Evolutionary conservation across 2,113 vertebrate genomes (phyloP).

Genomic region (Antechinus stuartii): DNA sequence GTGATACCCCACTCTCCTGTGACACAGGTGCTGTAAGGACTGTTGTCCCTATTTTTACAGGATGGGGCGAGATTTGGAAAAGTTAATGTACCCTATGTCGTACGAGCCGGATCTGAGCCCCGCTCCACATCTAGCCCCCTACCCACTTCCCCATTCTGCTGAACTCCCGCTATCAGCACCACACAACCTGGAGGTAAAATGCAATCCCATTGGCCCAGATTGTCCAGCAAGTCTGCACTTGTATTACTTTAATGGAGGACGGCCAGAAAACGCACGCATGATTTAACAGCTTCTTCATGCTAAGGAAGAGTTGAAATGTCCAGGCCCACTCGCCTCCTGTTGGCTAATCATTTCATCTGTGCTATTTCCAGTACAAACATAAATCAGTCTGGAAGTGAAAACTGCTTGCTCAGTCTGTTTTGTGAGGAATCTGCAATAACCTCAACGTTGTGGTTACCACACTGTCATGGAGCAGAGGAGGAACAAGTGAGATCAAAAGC

Average conservation of each 20-base stretch:
- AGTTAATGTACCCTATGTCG: neutral
- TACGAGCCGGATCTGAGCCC: neutral
- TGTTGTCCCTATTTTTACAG: neutral
- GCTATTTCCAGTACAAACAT: conserved; percentile 68
- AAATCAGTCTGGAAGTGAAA: conserved; percentile 71
- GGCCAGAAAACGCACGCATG: conserved; percentile 1
- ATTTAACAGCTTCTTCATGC: neutral
- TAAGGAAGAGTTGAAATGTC: conserved; percentile 2
- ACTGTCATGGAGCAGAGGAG: neutral
- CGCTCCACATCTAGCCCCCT: neutral
- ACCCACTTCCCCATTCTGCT: neutral
- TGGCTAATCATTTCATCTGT: conserved; percentile 54
- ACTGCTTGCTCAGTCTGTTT: conserved; percentile 69
- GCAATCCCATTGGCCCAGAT: neutral
- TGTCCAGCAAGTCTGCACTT: conserved; percentile 42
- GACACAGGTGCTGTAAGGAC: neutral
- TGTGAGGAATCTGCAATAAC: conserved; percentile 59
- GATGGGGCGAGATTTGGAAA: neutral
- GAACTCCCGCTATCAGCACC: neutral
- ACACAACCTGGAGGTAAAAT: conserved; percentile 38
- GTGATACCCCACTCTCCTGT: neutral
- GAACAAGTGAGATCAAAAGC: neutral
- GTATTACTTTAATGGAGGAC: neutral
- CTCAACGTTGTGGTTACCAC: neutral
- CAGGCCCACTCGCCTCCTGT: conserved; percentile 44